Conservation (phyloP, 2,113 vertebrate species). For the Pluvianellus socialis region DNA sequence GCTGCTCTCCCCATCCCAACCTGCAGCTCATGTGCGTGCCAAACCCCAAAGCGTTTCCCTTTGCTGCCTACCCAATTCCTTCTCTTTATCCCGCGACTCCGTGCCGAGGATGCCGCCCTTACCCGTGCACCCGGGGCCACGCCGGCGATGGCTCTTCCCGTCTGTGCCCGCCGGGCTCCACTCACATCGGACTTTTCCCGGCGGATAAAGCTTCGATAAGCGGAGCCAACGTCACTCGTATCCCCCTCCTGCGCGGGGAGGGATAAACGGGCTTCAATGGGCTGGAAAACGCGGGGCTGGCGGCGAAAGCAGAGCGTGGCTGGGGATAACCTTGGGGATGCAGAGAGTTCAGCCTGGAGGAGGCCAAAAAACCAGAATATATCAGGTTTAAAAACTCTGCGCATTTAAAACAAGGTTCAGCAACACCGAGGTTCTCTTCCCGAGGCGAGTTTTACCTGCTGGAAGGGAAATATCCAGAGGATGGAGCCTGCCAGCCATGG, state of each 20-base stretch:
- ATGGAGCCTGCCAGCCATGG: fast-evolving
- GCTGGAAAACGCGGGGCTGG: not conserved
- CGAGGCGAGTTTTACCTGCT: not conserved
- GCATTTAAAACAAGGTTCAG: not conserved
- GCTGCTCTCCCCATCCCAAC: not conserved
- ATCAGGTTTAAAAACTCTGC: not conserved
- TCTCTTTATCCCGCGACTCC: fast-evolving
- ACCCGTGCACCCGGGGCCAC: not conserved
- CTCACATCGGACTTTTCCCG: not conserved
- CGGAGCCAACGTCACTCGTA: not conserved
- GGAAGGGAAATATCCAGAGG: not conserved
- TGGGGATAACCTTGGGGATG: not conserved
- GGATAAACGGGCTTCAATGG: not conserved
- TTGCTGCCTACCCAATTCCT: fast-evolving
- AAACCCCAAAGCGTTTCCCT: fast-evolving
- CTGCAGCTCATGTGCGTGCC: fast-evolving
- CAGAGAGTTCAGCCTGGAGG: not conserved
- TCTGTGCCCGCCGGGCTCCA: not conserved
- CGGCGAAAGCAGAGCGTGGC: not conserved
- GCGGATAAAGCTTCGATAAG: not conserved
- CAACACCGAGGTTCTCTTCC: not conserved
- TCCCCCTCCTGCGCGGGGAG: not conserved
- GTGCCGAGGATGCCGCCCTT: not conserved
- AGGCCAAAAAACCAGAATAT: fast-evolving
- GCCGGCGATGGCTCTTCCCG: not conserved